Percentiles rank a stretch among this genome's conserved stretches.
phyloP scores from a whole-genome alignment of 2,888 invertebrate species.

The Rhopalosiphum nymphaeae region DNA sequence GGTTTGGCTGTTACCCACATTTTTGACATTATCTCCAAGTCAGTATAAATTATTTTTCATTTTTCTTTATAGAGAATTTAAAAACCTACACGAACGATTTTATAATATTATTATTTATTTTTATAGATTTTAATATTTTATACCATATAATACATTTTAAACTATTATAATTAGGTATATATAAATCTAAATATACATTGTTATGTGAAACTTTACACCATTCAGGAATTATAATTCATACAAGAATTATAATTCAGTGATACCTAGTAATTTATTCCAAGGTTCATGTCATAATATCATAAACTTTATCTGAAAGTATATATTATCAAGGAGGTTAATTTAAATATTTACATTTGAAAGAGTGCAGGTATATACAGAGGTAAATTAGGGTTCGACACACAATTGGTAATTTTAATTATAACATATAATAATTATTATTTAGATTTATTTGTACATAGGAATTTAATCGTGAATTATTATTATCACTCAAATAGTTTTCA shows the following conservation, averaged over 20 bases:
- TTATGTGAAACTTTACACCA: neutral
- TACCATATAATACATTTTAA: neutral
- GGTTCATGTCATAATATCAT: neutral
- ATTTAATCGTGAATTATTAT: neutral
- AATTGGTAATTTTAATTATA: neutral
- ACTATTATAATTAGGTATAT: neutral
- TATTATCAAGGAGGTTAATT: neutral
- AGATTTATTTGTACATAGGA: neutral
- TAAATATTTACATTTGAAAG: neutral
- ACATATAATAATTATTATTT: neutral
- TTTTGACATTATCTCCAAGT: neutral
- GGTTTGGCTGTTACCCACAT: constrained; percentile 23
- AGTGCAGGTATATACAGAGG: neutral
- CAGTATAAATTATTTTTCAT: constrained; percentile 6
- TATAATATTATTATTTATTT: neutral
- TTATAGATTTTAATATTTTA: neutral
- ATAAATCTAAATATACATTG: neutral
- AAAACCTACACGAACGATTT: neutral
- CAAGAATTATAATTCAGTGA: neutral
- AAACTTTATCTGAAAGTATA: neutral
- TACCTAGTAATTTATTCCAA: neutral
- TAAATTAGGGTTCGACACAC: neutral
- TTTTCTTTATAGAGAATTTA: neutral
- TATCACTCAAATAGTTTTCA: neutral
- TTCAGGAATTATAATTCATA: neutral